A percentile compares a stretch with the other conserved stretches of the same genome.
Evolutionary conservation across 2,888 invertebrate genomes (phyloP).

Genomic region (Drosophila testacea): DNA sequence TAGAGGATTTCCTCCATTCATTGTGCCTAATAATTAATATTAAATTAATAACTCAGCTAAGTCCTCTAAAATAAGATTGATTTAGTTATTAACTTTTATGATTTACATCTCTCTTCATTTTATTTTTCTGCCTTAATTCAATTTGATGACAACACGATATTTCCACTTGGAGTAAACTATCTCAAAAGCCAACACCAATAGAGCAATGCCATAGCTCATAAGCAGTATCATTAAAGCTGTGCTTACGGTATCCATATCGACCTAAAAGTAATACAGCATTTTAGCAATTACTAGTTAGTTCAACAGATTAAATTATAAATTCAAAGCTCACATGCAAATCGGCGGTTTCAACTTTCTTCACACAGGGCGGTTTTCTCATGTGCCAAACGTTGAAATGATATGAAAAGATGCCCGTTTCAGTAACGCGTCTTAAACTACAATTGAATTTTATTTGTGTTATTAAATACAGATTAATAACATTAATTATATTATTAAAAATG

Average conservation of each 20-base stretch:
- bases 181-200: constrained; percentile 78
- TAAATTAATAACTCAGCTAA: too few relatives aligned
- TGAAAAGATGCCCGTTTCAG: constrained; percentile 87
- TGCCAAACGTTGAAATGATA: constrained; percentile 87
- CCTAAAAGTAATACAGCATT: constrained; percentile 81
- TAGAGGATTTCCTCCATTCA: too few relatives aligned
- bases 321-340: constrained; percentile 84
- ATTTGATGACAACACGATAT: constrained; percentile 30
- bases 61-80: too few relatives aligned
- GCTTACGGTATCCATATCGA: constrained; percentile 87
- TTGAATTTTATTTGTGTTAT: not conserved
- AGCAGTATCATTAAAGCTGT: constrained; percentile 86
- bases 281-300: too few relatives aligned
- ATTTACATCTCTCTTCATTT: too few relatives aligned
- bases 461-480: not conserved
- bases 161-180: constrained; percentile 64
- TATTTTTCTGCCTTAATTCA: constrained; percentile 17
- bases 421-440: constrained; percentile 87
- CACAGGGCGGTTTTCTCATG: constrained; percentile 87
- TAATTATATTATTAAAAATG: too few relatives aligned
- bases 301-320: too few relatives aligned
- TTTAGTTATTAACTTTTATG: too few relatives aligned
- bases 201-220: constrained; percentile 85
- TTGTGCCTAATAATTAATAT: too few relatives aligned
- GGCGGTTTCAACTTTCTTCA: constrained; percentile 83